Percentiles rank a stretch among this genome's conserved stretches.
Conservation (phyloP, 2,797 vertebrate genomes). For the Darevskia mixta region DNA sequence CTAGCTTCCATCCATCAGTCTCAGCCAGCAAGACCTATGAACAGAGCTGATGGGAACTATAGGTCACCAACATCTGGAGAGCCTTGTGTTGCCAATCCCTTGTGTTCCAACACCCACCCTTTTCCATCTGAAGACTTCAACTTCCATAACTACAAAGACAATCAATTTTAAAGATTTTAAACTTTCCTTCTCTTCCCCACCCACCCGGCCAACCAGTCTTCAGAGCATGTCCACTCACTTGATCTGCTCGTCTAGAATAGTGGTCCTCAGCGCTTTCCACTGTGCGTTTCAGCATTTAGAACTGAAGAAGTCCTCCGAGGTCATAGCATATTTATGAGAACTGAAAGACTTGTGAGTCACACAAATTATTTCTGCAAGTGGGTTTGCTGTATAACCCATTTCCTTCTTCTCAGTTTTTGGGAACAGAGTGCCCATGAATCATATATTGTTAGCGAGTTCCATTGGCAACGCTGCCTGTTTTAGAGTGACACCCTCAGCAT, state of each 20-base stretch:
- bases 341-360: not conserved
- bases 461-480: fast-evolving
- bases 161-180: too few relatives aligned
- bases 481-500: not conserved
- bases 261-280: not conserved
- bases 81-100: too few relatives aligned
- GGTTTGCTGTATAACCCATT: not conserved
- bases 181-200: not conserved
- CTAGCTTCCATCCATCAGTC: too few relatives aligned
- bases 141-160: too few relatives aligned
- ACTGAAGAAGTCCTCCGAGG: not conserved
- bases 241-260: not conserved
- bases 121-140: too few relatives aligned
- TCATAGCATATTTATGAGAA: not conserved
- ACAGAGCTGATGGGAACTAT: not conserved
- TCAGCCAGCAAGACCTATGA: too few relatives aligned
- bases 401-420: not conserved
- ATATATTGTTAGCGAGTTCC: not conserved
- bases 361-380: not conserved
- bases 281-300: not conserved
- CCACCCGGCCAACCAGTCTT: not conserved
- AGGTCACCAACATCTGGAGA: not conserved
- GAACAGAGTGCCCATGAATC: not conserved
- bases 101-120: not conserved
- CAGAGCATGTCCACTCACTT: not conserved